Evolutionary conservation across 1,140 invertebrate species (phyloP).

Genomic region (Manduca sexta): DNA sequence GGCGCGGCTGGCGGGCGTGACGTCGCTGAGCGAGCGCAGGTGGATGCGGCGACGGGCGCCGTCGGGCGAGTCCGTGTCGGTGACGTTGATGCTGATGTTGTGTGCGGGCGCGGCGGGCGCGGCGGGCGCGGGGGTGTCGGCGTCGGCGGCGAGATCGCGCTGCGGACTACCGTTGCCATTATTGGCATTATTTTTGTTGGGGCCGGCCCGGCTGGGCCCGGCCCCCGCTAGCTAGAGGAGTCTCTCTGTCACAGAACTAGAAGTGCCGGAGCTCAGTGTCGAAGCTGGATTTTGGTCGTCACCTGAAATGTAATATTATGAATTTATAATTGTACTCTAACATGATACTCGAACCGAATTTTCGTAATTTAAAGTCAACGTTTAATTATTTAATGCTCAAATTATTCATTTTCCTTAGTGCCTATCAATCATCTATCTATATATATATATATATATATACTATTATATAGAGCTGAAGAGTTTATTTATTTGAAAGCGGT

Average conservation of each 20-base stretch:
- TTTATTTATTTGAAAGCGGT: too few species aligned
- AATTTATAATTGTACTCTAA: too few species aligned
- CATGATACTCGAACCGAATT: too few species aligned
- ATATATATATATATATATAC: too few species aligned
- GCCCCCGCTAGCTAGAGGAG: slow-evolving; percentile 83
- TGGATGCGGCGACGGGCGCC: slow-evolving; percentile 52
- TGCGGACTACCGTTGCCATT: slow-evolving; percentile 41
- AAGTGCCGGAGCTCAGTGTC: slow-evolving; percentile 82
- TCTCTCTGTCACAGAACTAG: slow-evolving; percentile 84
- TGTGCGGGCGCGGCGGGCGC: slow-evolving; percentile 22
- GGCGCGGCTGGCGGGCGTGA: slow-evolving; percentile 53
- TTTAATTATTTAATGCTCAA: too few species aligned
- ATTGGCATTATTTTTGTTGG: slow-evolving; percentile 57
- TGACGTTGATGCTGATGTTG: slow-evolving; percentile 65
- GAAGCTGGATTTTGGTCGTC: slow-evolving; percentile 74
- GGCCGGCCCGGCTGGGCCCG: slow-evolving; percentile 73
- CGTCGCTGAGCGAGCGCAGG: slow-evolving; percentile 64
- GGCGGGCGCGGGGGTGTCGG: slow-evolving; percentile 18
- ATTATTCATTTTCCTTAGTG: too few species aligned
- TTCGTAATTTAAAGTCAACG: too few species aligned
- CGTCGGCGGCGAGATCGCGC: neutral
- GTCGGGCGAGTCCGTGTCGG: slow-evolving; percentile 49
- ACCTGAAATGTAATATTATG: slow-evolving; percentile 31
- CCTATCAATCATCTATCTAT: too few species aligned
- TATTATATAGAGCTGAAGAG: too few species aligned